phyloP scores from a whole-genome alignment of 2,888 invertebrate genomes.

The Polymixis flavicincta region DNA sequence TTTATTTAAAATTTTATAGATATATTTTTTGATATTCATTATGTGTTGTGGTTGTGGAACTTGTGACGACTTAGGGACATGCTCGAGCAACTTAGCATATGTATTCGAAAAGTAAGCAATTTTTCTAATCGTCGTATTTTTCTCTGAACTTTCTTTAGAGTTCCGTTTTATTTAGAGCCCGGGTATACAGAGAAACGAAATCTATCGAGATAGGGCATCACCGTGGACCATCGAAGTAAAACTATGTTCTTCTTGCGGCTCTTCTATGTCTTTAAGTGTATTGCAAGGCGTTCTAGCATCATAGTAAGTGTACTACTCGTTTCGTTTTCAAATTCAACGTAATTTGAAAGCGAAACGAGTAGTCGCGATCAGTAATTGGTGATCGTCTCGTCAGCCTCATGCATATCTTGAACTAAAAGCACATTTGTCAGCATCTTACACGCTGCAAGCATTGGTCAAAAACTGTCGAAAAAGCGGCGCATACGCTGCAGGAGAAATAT shows the following conservation, averaged over 20 bases:
- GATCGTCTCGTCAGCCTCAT: neutral
- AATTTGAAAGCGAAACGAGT: neutral
- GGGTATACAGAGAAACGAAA: neutral
- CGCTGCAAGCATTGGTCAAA: neutral
- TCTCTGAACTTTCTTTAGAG: neutral
- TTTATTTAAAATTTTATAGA: constrained; percentile 8
- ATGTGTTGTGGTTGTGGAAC: constrained; percentile 63
- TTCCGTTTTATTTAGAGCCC: neutral
- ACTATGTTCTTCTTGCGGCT: too few relatives aligned
- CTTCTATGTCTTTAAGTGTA: neutral
- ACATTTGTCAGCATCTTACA: neutral
- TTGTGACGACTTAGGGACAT: constrained; percentile 19
- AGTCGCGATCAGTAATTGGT: neutral
- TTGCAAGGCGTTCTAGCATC: neutral
- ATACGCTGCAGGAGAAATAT: neutral
- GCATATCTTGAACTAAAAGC: neutral
- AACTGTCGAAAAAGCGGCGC: neutral
- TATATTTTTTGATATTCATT: constrained; percentile 24
- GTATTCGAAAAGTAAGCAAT: constrained; percentile 71
- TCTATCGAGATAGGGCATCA: neutral
- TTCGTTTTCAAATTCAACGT: too few relatives aligned
- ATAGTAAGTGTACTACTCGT: neutral
- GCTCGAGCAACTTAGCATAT: constrained; percentile 66
- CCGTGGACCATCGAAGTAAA: neutral
- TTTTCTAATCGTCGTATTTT: neutral